phyloP scores from a whole-genome alignment of 2,113 vertebrate species.

The Marmota flaviventris region DNA sequence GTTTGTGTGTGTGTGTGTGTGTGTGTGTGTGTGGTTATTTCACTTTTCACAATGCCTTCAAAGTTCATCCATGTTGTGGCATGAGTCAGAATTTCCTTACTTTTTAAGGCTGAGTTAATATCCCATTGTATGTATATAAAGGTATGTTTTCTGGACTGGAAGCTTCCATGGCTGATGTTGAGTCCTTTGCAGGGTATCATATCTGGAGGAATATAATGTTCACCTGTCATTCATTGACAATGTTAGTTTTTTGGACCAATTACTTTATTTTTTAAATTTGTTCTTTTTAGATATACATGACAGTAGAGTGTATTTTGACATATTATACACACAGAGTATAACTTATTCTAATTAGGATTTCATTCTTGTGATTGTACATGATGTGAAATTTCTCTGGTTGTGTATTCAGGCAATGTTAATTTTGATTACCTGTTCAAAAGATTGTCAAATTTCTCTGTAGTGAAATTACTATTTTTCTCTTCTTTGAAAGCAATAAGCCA shows the following conservation, averaged over 20 bases:
- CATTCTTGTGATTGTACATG: too few species aligned
- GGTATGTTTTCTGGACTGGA: background rate
- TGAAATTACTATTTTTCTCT: slow-evolving; percentile 5
- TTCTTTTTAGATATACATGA: too few species aligned
- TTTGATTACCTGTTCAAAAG: background rate
- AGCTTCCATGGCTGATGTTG: background rate
- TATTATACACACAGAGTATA: too few species aligned
- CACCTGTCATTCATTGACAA: background rate
- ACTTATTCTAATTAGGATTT: too few species aligned
- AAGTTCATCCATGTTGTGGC: background rate
- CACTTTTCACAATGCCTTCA: background rate
- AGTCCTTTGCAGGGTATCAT: background rate
- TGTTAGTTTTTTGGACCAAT: background rate
- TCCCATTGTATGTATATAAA: background rate
- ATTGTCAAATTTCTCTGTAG: background rate
- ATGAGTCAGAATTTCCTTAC: background rate
- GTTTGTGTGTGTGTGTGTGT: too few species aligned
- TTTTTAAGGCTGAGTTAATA: background rate
- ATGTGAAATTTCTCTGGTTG: too few species aligned
- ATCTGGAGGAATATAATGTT: background rate
- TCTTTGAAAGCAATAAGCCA: background rate
- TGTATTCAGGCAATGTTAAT: background rate
- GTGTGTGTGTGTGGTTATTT: background rate
- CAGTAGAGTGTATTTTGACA: too few species aligned
- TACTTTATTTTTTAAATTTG: too few species aligned